Evolutionary conservation across 2,797 vertebrate species (phyloP).

Genomic region (Crocodylus rhombifer): DNA sequence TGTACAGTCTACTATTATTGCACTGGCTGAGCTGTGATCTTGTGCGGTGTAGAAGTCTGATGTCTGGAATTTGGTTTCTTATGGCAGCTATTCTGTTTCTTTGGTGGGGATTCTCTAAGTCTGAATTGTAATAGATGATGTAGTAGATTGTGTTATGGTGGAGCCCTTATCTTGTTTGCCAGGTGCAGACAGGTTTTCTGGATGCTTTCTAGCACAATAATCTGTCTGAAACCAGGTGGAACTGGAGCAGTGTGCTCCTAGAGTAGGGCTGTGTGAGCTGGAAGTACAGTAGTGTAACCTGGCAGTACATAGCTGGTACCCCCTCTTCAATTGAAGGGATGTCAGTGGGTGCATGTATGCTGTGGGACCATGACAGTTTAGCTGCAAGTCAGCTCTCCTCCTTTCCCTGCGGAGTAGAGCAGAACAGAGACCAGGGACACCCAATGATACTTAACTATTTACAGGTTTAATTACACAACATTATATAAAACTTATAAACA

Average conservation of each 20-base stretch:
- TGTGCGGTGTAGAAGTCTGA: background rate
- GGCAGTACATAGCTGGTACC: too few species aligned
- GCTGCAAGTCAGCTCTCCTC: too few species aligned
- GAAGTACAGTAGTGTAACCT: background rate
- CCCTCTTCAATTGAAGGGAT: too few species aligned
- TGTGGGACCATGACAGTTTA: too few species aligned
- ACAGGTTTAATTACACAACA: too few species aligned
- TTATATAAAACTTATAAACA: too few species aligned
- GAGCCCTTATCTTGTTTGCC: constrained; percentile 37
- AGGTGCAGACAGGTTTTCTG: constrained; percentile 23
- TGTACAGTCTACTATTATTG: fast-evolving
- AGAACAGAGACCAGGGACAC: too few species aligned
- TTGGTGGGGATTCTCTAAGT: constrained; percentile 5
- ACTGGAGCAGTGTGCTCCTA: background rate
- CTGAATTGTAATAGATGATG: constrained; percentile 38
- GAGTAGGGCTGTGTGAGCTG: background rate
- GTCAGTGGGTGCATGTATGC: too few species aligned
- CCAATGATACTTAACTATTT: too few species aligned
- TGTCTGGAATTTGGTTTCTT: background rate
- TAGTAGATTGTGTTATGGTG: background rate
- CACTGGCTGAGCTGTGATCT: background rate
- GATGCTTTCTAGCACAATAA: constrained; percentile 24
- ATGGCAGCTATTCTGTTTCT: background rate
- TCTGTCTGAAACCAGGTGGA: background rate
- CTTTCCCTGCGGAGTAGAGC: too few species aligned